Conservation (phyloP, 1,140 invertebrate genomes). For the Conopomorpha cramerella region DNA sequence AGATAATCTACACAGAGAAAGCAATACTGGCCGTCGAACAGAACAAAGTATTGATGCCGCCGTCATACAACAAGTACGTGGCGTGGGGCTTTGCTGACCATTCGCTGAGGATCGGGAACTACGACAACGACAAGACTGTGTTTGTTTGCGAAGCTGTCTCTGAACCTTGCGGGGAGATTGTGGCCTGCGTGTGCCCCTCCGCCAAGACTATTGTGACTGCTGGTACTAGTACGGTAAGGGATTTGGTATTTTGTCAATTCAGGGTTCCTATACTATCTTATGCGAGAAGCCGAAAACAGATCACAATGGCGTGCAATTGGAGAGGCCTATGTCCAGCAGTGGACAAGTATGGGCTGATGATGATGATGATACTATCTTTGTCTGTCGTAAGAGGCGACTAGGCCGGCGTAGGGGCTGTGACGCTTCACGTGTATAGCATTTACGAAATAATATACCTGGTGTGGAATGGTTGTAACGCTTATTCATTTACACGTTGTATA, state of each 20-base stretch:
- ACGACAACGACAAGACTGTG: constrained; percentile 94
- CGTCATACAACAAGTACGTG: constrained; percentile 87
- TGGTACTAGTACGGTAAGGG: constrained; percentile 87
- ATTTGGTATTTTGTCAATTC: constrained; percentile 4
- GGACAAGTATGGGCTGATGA: too few relatives aligned
- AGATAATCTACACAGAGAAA: constrained; percentile 90
- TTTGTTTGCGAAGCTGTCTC: constrained; percentile 92
- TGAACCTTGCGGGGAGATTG: constrained; percentile 90
- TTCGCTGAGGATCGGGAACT: constrained; percentile 90
- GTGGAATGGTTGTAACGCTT: too few relatives aligned
- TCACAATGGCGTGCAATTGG: too few relatives aligned
- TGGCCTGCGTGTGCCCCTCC: constrained; percentile 91
- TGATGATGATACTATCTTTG: too few relatives aligned
- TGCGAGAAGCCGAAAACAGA: too few relatives aligned
- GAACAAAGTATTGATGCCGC: constrained; percentile 95
- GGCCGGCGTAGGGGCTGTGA: too few relatives aligned
- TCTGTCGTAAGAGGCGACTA: too few relatives aligned
- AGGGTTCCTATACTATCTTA: too few relatives aligned
- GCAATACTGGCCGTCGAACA: constrained; percentile 94
- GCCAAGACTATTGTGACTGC: constrained; percentile 93
- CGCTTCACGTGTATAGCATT: too few relatives aligned
- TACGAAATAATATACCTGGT: too few relatives aligned
- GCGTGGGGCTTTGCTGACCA: constrained; percentile 99
- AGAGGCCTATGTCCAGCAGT: too few relatives aligned
- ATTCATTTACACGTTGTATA: too few relatives aligned